Evolutionary conservation across 2,797 vertebrate genomes (phyloP).

Genomic region (Notamacropus eugenii): DNA sequence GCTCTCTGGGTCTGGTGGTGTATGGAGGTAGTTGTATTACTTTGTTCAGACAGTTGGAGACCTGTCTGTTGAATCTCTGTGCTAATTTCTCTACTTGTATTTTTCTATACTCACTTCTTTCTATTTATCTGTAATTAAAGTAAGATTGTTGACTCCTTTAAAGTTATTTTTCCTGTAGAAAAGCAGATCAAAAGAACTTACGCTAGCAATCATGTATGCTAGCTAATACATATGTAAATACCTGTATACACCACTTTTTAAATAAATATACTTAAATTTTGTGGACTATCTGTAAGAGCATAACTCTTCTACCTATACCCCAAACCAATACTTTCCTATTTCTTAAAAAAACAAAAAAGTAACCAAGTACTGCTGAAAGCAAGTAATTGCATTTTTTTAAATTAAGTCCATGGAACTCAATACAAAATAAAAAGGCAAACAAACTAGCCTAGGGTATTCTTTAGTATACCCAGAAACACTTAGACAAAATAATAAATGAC

Average conservation of each 20-base stretch:
- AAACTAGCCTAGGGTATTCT: conserved; percentile 11
- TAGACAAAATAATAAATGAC: conserved; percentile 38
- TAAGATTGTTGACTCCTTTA: too few relatives aligned
- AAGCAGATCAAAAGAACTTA: too few relatives aligned
- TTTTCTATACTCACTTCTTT: too few relatives aligned
- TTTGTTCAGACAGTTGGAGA: too few relatives aligned
- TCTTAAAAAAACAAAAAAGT: not conserved
- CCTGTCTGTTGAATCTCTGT: too few relatives aligned
- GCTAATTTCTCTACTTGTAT: too few relatives aligned
- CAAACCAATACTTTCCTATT: not conserved
- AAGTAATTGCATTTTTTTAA: not conserved
- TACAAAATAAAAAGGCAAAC: not conserved
- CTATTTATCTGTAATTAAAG: too few relatives aligned
- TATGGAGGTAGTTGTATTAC: too few relatives aligned
- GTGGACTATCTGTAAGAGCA: not conserved
- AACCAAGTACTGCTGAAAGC: not conserved
- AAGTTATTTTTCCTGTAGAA: too few relatives aligned
- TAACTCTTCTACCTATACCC: not conserved
- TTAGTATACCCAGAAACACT: conserved; percentile 3
- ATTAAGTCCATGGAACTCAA: not conserved
- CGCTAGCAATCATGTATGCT: too few relatives aligned
- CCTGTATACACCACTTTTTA: not conserved
- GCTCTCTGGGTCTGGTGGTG: too few relatives aligned
- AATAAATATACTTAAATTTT: not conserved
- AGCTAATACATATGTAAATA: not conserved